These are phyloP conservation scores for Latrodectus geometricus DNA, from an alignment of 1,140 invertebrate species.

Conservation along the genomic window DNA sequence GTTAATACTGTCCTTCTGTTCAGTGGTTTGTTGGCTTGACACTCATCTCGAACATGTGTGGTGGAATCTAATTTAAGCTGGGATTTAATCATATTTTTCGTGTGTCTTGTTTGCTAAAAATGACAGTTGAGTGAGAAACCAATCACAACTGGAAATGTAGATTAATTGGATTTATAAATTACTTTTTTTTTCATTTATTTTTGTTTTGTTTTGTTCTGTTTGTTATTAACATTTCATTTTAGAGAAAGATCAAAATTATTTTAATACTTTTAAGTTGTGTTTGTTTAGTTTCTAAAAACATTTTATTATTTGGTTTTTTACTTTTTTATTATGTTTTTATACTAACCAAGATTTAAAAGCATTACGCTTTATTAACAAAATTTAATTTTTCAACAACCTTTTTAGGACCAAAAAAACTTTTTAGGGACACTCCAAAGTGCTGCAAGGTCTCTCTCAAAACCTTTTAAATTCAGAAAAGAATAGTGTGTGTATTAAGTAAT, in stretches of 20 bases:
- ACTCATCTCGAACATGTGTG: too few relatives aligned
- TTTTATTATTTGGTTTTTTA: slow-evolving; percentile 34
- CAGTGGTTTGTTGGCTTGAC: too few relatives aligned
- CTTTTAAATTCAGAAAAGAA: slow-evolving; percentile 53
- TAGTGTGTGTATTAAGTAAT: slow-evolving; percentile 36
- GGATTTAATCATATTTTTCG: too few relatives aligned
- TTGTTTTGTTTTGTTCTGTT: too few relatives aligned
- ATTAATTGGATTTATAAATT: too few relatives aligned
- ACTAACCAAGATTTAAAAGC: slow-evolving; percentile 10
- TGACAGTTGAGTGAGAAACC: too few relatives aligned
- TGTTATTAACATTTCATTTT: background rate
- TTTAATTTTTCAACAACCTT: slow-evolving; percentile 50
- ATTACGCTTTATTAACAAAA: background rate
- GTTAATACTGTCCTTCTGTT: too few relatives aligned
- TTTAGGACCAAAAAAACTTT: slow-evolving; percentile 62
- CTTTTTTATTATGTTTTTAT: slow-evolving; percentile 24
- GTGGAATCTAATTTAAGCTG: too few relatives aligned
- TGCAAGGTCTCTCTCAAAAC: slow-evolving; percentile 58
- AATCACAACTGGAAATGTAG: too few relatives aligned
- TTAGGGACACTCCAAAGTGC: slow-evolving; percentile 54
- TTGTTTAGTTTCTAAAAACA: background rate
- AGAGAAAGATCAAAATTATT: background rate
- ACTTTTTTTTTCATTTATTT: too few relatives aligned
- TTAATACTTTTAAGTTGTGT: background rate
- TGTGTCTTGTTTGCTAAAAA: too few relatives aligned